Percentiles rank a stretch among this genome's conserved stretches.
Conservation (phyloP, 2,888 invertebrate species). For the Eristalis intricaria region DNA sequence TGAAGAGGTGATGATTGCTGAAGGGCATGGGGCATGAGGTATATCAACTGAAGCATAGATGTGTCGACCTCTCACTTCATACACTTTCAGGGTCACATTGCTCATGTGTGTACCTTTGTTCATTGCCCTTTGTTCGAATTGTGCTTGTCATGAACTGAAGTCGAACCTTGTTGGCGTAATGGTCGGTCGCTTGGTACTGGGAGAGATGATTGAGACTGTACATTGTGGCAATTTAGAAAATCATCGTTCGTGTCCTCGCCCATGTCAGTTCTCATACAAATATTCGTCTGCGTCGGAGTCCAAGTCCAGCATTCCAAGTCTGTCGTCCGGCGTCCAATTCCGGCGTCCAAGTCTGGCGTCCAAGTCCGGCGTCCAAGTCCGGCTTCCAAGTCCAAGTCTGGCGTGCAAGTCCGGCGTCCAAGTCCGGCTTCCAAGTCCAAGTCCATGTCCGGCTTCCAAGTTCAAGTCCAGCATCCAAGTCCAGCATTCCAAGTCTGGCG, state of each 20-base stretch:
- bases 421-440: background rate
- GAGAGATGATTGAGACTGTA: background rate
- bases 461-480: background rate
- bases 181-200: background rate
- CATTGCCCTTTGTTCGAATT: background rate
- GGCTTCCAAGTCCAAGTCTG: no score
- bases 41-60: background rate
- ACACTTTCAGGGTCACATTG: background rate
- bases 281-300: background rate
- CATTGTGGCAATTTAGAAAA: background rate
- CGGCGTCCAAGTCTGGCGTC: background rate
- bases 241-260: background rate
- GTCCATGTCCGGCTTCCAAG: background rate
- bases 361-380: no score
- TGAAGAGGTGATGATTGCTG: background rate
- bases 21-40: background rate
- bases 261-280: no score
- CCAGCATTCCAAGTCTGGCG: background rate
- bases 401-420: background rate
- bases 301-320: background rate
- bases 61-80: background rate
- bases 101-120: background rate
- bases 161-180: background rate
- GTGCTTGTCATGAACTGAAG: background rate
- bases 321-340: background rate